phyloP scores from a whole-genome alignment of 1,140 invertebrate species.

The Chrysopa pallens region DNA sequence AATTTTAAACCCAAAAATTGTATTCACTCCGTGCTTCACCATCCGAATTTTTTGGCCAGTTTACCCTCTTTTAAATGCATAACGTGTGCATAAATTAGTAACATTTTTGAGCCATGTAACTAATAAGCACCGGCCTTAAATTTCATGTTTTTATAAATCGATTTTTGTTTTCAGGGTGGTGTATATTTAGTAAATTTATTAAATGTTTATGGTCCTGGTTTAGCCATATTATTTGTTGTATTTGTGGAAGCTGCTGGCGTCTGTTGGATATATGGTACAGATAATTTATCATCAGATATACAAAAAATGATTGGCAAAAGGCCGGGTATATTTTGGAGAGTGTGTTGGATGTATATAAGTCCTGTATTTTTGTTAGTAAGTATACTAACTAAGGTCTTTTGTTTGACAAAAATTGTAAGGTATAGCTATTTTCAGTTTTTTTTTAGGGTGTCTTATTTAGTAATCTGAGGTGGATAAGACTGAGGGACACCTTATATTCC shows the following conservation, averaged over 20 bases:
- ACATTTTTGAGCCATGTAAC: too few species aligned
- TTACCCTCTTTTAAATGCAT: too few species aligned
- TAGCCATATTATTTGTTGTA: conserved; percentile 91
- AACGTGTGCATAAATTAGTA: too few species aligned
- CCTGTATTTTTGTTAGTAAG: conserved; percentile 59
- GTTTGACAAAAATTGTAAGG: not conserved
- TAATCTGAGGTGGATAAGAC: too few species aligned
- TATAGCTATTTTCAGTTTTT: not conserved
- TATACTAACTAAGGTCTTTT: too few species aligned
- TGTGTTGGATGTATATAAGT: conserved; percentile 85
- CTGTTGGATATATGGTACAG: conserved; percentile 91
- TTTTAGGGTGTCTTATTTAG: not conserved
- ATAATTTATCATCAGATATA: conserved; percentile 74
- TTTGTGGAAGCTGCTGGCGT: conserved; percentile 91
- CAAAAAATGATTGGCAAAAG: conserved; percentile 78
- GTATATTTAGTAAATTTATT: conserved; percentile 89
- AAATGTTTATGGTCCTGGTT: conserved; percentile 87
- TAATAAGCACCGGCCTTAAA: too few species aligned
- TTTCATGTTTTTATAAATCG: too few species aligned
- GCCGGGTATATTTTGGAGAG: conserved; percentile 77
- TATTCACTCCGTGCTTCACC: too few species aligned
- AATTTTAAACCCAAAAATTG: too few species aligned
- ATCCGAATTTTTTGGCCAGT: too few species aligned
- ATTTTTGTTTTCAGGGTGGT: conserved; percentile 44
- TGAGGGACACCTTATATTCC: too few species aligned